Conservation (phyloP, 1,140 invertebrate species). For the Semibalanus balanoides region DNA sequence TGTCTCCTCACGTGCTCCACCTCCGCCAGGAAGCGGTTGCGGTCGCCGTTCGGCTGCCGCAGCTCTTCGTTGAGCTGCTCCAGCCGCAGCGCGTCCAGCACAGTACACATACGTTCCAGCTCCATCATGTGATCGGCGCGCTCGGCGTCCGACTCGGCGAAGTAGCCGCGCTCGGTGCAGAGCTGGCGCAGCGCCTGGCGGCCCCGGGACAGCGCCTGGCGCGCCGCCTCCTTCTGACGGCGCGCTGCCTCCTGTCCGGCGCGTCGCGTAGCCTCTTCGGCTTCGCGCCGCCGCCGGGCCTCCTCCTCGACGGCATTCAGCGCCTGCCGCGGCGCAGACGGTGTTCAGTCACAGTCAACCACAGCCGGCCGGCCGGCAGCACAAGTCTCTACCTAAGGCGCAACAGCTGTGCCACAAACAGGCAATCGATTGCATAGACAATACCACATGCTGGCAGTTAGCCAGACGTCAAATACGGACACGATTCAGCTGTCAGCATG, state of each 20-base stretch:
- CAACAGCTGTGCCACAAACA: too few species aligned
- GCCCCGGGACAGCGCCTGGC: conserved; percentile 70
- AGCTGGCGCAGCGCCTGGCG: conserved; percentile 61
- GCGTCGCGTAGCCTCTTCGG: conserved; percentile 62
- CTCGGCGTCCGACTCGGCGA: conserved; percentile 53
- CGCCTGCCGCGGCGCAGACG: conserved; percentile 3
- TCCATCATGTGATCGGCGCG: conserved; percentile 69
- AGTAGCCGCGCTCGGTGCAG: conserved; percentile 80
- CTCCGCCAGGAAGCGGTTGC: conserved; percentile 25
- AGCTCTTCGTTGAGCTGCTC: conserved; percentile 23
- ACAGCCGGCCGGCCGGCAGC: too few species aligned
- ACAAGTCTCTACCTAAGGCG: too few species aligned
- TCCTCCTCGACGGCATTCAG: conserved; percentile 47
- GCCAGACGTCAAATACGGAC: too few species aligned
- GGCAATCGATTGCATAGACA: too few species aligned
- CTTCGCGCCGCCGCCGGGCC: conserved; percentile 55
- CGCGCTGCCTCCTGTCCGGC: conserved; percentile 62
- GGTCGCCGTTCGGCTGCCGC: background rate
- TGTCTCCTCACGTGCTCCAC: conserved; percentile 53
- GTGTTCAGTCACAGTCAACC: too few species aligned
- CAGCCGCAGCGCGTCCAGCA: conserved; percentile 52
- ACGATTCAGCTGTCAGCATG: too few species aligned
- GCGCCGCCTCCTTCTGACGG: conserved; percentile 69
- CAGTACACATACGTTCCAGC: conserved; percentile 77
- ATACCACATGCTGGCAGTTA: too few species aligned